A percentile compares a stretch with the other conserved stretches of the same genome.
Conservation (phyloP, 2,888 invertebrate species). For the Lamproptera curius region DNA sequence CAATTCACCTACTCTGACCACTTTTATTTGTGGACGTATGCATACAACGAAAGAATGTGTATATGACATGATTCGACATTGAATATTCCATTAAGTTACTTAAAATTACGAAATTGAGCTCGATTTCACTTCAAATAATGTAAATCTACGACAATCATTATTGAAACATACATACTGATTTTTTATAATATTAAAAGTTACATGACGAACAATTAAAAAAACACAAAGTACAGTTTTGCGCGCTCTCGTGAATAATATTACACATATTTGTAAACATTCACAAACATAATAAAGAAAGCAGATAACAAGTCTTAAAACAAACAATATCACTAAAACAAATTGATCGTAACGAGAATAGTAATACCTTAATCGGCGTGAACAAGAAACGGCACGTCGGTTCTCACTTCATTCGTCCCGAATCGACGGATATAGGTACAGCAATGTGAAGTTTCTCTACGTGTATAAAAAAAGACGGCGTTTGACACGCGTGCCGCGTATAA, state of each 20-base stretch:
- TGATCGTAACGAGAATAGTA: constrained; percentile 70
- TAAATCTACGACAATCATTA: constrained; percentile 52
- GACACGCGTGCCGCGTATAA: constrained; percentile 53
- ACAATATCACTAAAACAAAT: constrained; percentile 49
- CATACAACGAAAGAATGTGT: constrained; percentile 55
- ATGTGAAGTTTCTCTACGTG: constrained; percentile 42
- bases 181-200: too few species aligned
- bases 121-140: constrained; percentile 70
- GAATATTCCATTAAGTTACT: constrained; percentile 61
- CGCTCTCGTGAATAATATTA: constrained; percentile 72
- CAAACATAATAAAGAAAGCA: constrained; percentile 55
- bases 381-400: constrained; percentile 49
- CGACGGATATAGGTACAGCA: constrained; percentile 68
- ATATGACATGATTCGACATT: constrained; percentile 53
- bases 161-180: too few species aligned
- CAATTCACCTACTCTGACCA: constrained; percentile 63
- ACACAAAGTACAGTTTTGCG: constrained; percentile 68
- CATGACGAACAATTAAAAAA: constrained; percentile 49
- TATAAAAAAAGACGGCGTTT: constrained; percentile 72
- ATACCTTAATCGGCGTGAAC: constrained; percentile 57
- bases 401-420: constrained; percentile 48
- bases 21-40: constrained; percentile 67
- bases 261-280: constrained; percentile 61
- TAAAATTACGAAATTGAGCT: constrained; percentile 74
- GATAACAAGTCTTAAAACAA: constrained; percentile 51